phyloP scores from a whole-genome alignment of 2,888 invertebrate genomes.

The Hetaerina titia region DNA sequence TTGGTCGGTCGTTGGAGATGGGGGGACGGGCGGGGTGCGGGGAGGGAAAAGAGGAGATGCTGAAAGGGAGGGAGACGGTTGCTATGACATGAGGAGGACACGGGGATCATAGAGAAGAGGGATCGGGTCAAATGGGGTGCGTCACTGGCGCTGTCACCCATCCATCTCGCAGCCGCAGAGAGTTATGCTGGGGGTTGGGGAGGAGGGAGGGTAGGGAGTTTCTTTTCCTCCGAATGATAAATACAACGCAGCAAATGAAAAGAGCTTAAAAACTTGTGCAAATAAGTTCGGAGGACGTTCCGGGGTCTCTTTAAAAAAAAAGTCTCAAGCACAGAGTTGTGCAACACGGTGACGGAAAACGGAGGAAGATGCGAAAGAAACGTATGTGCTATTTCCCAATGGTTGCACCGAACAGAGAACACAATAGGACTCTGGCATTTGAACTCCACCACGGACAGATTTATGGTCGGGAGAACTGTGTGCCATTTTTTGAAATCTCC shows the following conservation, averaged over 20 bases:
- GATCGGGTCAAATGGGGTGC: constrained; percentile 22
- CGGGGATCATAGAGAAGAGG: background rate
- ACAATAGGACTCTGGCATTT: no score
- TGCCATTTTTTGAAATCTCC: no score
- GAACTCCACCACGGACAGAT: no score
- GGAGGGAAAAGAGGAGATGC: background rate
- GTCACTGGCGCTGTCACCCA: background rate
- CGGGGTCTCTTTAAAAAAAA: background rate
- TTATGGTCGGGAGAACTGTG: no score
- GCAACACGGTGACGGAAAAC: background rate
- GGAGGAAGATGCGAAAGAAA: background rate
- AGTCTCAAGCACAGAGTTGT: background rate
- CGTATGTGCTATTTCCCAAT: background rate
- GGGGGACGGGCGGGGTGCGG: background rate
- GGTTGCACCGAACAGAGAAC: background rate
- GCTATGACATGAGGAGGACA: background rate
- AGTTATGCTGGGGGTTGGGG: background rate
- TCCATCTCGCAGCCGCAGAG: background rate
- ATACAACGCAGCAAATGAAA: background rate
- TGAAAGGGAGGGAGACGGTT: background rate
- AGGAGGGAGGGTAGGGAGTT: background rate
- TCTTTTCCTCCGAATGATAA: background rate
- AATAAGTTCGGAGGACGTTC: background rate
- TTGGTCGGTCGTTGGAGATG: background rate
- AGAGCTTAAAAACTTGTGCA: constrained; percentile 2